Conservation (phyloP, 2,113 vertebrate species). For the Saimiri boliviensis region DNA sequence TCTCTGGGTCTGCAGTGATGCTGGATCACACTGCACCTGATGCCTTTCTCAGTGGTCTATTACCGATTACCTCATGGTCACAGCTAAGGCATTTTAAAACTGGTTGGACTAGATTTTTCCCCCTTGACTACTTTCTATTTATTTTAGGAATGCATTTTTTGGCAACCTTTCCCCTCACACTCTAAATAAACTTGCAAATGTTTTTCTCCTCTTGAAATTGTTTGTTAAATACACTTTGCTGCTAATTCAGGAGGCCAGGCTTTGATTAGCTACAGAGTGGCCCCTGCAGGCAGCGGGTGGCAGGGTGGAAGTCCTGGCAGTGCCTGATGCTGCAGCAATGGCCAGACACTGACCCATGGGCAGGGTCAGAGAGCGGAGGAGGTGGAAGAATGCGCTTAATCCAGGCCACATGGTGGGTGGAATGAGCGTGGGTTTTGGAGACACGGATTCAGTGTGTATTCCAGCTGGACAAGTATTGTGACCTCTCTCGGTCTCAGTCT, state of each 20-base stretch:
- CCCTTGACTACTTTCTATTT: constrained; percentile 28
- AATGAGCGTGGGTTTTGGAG: neutral
- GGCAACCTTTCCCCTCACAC: neutral
- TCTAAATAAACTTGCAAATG: constrained; percentile 32
- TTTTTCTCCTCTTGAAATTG: constrained; percentile 53
- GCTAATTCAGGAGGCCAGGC: constrained; percentile 13
- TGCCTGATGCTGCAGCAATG: neutral
- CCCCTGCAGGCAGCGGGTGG: neutral
- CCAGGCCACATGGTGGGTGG: neutral
- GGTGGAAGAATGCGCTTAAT: neutral
- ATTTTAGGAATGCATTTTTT: constrained; percentile 45
- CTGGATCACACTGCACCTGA: neutral
- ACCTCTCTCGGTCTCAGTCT: neutral
- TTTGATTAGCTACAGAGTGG: neutral
- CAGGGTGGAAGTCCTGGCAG: neutral
- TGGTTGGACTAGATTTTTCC: neutral
- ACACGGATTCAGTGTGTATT: neutral
- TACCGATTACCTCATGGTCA: neutral
- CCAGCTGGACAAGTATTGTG: neutral
- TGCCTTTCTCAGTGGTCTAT: neutral
- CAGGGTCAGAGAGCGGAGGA: neutral
- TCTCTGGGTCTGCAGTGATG: neutral
- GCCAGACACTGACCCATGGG: neutral
- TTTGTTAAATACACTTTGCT: constrained; percentile 53
- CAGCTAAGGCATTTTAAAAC: neutral